Evolutionary conservation across 2,797 vertebrate genomes (phyloP), one percentile per base, ranked within the genome.

Genomic region (Valencia hispanica): DNA sequence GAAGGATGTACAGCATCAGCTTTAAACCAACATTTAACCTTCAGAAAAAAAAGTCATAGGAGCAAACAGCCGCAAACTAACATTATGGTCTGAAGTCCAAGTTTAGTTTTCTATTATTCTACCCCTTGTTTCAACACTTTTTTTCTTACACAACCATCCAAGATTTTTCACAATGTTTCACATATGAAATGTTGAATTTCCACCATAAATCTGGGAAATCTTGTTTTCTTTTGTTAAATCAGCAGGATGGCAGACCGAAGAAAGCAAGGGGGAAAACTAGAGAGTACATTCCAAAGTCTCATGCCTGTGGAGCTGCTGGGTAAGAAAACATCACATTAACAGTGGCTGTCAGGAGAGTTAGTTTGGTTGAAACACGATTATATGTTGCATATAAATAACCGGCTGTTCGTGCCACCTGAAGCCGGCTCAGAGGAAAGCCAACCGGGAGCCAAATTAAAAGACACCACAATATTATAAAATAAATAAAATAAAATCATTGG

Each of bases 391-490:
- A 86, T 88, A 89, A 92, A 94, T 87, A 91, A 86, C 79, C 74
- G 15, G 68, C 27, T 72, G 9, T 79, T 88, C 20, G 1, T 79
- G 81, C 81, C 89, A 88, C 86, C 89, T 78, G 82, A 85, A 91
- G 79, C 80, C 77, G 50, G 89, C 89, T 91, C 92, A 91, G 94
- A 93, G 94, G 93, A 94, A 96, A 96, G 95, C 81, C 93, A 81
- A 91, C 87, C 83, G 93, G 92, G 90, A 94, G 85, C 91, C 93
- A 95, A 96, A 97, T 97, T 97, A 97, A 95, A 98, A 95, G 92
- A 93, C 93, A 94, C 96, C 96, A 61, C 95, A 94, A 94, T 81
- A 79, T n/a, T n/a, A n/a, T n/a, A n/a, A n/a, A n/a, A n/a, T n/a
- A n/a, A n/a, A n/a, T n/a, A n/a, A n/a, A n/a, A n/a, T n/a, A n/a